Evolutionary conservation across 2,888 invertebrate species (phyloP), one percentile per base, ranked within the genome.

Genomic region (Ennomos quercinarius): DNA sequence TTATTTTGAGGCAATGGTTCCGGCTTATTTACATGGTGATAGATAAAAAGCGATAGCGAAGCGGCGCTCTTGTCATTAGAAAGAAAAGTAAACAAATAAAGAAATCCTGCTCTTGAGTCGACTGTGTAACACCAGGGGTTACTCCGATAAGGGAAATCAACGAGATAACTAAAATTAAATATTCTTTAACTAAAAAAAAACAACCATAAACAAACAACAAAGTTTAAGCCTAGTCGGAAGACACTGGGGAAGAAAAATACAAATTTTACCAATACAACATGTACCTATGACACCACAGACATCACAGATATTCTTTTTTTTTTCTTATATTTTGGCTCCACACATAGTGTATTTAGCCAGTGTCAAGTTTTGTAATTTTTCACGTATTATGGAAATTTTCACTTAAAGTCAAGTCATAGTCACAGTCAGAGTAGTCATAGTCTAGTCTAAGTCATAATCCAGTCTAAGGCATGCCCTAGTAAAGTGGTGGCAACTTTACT

Each of bases 31-130:
- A 89, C 78, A 83, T 83, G 83, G 84, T 87, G 84, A 87, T 86
- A 88, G 87, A 88, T 86, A 87, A 87, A 87, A 80, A 73, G 82
- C 83, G 87, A 87, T 85, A 86, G 80, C 75, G 74, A 70, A 77
- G 85, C 85, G 86, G 60, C 45, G 87, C 79, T 75, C 84, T 86
- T 86, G 87, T 85, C 84, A 79, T 76, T 73, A 78, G 77, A 80
- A 81, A 84, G 80, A 81, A 84, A 84, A 82, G 79, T 80, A 83
- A 87, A 86, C 82, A 88, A 87, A 86, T 83, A 86, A 72, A 80
- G 72, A 83, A 76, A 82, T 83, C 81, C 77, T 76, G 76, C 77
- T 80, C 74, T 78, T 68, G 75, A 78, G 71, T 67, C 76, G 73
- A 71, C 77, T 76, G 86, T 83, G 86, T 87, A 87, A 89, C 81